Conservation (phyloP, 2,113 vertebrate genomes). For the Lophotis ruficrista region DNA sequence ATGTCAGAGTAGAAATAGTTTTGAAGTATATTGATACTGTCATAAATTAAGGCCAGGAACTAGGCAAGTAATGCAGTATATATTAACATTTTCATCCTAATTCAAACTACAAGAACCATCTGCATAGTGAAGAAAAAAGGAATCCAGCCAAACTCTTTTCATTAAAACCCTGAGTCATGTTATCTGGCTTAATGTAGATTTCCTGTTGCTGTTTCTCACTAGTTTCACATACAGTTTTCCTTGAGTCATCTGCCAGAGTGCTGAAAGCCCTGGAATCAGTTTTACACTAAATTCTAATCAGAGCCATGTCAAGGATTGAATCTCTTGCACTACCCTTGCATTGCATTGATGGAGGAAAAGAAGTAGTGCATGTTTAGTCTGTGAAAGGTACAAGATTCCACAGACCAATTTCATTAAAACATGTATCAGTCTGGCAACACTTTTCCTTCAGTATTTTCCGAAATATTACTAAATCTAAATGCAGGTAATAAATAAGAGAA, state of each 20-base stretch:
- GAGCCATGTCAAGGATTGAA: neutral
- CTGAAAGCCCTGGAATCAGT: neutral
- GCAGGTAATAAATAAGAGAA: neutral
- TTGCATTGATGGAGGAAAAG: neutral
- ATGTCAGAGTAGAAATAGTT: neutral
- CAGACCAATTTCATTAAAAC: conserved; percentile 2
- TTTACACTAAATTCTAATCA: conserved; percentile 20
- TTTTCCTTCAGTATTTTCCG: neutral
- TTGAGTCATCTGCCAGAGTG: conserved; percentile 3
- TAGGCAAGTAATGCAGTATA: neutral
- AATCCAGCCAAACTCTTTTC: neutral
- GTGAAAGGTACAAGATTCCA: neutral
- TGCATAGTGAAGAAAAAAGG: neutral
- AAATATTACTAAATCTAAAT: neutral
- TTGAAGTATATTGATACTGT: conserved; percentile 5
- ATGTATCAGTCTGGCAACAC: neutral
- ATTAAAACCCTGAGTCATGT: neutral
- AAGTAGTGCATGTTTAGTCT: neutral
- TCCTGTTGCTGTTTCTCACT: conserved; percentile 6
- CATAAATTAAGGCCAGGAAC: conserved; percentile 24
- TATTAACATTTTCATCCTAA: conserved; percentile 49
- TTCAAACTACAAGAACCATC: neutral
- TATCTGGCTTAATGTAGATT: neutral
- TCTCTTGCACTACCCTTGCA: neutral
- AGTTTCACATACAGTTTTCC: conserved; percentile 18